Percentiles rank a stretch among this genome's conserved stretches.
Conservation (phyloP, 2,888 invertebrate species). For the Oscheius myriophilus region DNA sequence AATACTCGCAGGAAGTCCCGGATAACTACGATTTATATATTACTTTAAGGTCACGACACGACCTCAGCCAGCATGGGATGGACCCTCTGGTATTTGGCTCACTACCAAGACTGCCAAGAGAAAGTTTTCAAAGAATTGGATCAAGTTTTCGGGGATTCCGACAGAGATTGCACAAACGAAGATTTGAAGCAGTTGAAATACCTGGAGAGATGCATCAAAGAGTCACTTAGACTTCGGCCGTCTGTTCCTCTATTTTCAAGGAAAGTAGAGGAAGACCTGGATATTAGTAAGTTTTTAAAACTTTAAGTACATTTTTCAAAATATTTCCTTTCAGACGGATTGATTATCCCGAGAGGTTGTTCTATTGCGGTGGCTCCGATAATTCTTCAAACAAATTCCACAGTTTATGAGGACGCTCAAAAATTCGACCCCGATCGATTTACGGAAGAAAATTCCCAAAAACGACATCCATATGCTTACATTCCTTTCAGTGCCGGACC, state of each 20-base stretch:
- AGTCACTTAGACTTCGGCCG: slow-evolving; percentile 56
- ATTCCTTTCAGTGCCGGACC: slow-evolving; percentile 74
- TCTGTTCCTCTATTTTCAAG: slow-evolving; percentile 57
- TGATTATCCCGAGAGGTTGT: slow-evolving; percentile 42
- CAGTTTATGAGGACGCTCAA: slow-evolving; percentile 30
- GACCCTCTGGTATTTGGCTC: slow-evolving; percentile 72
- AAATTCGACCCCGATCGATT: slow-evolving; percentile 48
- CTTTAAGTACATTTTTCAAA: too few species aligned
- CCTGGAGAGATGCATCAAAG: slow-evolving; percentile 59
- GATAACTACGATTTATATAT: too few species aligned
- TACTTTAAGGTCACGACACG: slow-evolving; percentile 73
- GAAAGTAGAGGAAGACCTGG: slow-evolving; percentile 66
- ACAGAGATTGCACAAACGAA: slow-evolving; percentile 67
- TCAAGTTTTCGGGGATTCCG: slow-evolving; percentile 63
- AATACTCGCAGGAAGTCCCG: too few species aligned
- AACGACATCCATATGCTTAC: slow-evolving; percentile 73
- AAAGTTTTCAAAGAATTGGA: slow-evolving; percentile 69
- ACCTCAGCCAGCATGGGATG: slow-evolving; percentile 73
- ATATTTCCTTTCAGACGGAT: slow-evolving; percentile 47
- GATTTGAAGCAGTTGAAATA: slow-evolving; percentile 59
- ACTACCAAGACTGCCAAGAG: slow-evolving; percentile 71
- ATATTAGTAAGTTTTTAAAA: slow-evolving; percentile 36
- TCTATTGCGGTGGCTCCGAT: slow-evolving; percentile 46
- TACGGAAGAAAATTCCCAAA: slow-evolving; percentile 41
- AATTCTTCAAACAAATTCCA: slow-evolving; percentile 48